Evolutionary conservation across 2,113 vertebrate species (phyloP), one percentile per base, ranked within the genome.

Genomic region (Macaca nemestrina): DNA sequence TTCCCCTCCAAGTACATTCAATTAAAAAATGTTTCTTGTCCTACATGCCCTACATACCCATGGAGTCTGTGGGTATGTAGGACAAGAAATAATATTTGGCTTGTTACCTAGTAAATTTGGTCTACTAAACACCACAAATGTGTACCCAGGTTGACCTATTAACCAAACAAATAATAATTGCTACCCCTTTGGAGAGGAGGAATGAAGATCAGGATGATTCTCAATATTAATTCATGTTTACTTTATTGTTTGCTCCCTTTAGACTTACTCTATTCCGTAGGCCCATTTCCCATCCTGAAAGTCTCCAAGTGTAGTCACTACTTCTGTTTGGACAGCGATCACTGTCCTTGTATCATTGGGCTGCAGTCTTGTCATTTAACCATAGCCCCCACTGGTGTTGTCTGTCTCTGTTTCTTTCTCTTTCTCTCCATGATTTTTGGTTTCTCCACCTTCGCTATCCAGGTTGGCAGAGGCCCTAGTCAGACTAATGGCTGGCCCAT

Each of bases 21-120:
- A 4, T 64, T 90, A 30, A 32, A 82, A 93, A 94, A 32, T 12
- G 72, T n/a, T 67, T 83, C 27, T 64, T 32, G 61, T 32, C 27
- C 27, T 64, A 30, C 5, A 64, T 32, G 32, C 12, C 5, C 27
- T 64, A 30, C 12, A 64, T 32, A 64, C 27, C 61, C 27, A 64
- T 2, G 20, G 40, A 81, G 9, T 88, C 11, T 72, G 12, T 23
- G 55, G 40, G 43, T 48, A 10, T 12, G 3, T 6, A 84, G 64
- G 40, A 86, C 17, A 72, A 90, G 55, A 84, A 84, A 76, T 35
- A 3, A 8, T 35, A 57, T 14, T 88, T 88, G 48, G 38, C 25
- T 94, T 50, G 67, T 96, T 85, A 55, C 14, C 30, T 86, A 72
- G 40, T 95, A 45, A 90, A 78, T 94, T 14, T 87, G 88, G 11